Percentiles rank a stretch among this genome's conserved stretches.
phyloP scores from a whole-genome alignment of 2,888 invertebrate genomes.

The Galerucella pusilla region DNA sequence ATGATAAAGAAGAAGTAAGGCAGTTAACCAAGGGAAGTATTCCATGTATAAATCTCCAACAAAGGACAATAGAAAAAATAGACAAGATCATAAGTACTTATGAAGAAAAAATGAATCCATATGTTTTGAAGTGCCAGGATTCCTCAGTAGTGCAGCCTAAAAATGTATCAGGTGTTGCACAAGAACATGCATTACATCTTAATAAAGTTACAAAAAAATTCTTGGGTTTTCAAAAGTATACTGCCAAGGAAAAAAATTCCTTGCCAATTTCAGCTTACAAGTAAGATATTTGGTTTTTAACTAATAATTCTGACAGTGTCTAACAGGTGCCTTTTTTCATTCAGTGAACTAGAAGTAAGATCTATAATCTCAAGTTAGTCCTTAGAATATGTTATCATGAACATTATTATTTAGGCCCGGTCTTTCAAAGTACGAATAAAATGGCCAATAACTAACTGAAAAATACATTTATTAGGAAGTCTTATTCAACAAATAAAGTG shows the following conservation, averaged over 20 bases:
- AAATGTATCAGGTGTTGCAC: constrained; percentile 5
- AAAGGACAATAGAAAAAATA: constrained; percentile 61
- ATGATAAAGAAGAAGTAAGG: constrained; percentile 62
- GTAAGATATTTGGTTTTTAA: constrained; percentile 53
- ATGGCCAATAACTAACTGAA: no score
- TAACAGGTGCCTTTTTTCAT: not conserved
- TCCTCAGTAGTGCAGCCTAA: not conserved
- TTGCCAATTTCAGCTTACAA: constrained; percentile 63
- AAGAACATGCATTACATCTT: constrained; percentile 34
- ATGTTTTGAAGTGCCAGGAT: constrained; percentile 41
- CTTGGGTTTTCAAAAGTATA: constrained; percentile 50
- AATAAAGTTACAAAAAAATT: constrained; percentile 39
- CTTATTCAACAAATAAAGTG: no score
- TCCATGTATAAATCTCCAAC: constrained; percentile 45
- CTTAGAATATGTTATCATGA: no score
- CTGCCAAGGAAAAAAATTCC: constrained; percentile 54
- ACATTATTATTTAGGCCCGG: no score
- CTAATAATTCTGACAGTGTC: constrained; percentile 14
- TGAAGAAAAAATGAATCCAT: constrained; percentile 49
- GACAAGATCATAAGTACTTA: constrained; percentile 60
- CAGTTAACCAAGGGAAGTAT: constrained; percentile 61
- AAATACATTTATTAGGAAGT: no score
- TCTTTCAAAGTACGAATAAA: no score
- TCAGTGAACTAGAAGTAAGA: not conserved
- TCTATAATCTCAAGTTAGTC: no score